phyloP scores from a whole-genome alignment of 2,888 invertebrate species.

The Biston betularia region DNA sequence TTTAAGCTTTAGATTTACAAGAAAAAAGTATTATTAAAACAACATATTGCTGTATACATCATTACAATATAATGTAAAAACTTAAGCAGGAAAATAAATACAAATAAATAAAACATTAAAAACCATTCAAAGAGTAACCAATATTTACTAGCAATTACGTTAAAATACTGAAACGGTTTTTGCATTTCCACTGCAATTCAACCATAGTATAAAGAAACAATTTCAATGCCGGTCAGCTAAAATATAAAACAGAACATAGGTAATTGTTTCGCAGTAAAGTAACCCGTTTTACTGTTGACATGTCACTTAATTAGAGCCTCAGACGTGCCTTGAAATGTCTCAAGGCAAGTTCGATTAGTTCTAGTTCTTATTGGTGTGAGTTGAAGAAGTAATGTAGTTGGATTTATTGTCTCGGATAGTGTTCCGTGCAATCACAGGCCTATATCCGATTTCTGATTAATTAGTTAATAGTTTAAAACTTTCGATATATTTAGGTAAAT shows the following conservation, averaged over 20 bases:
- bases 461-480: no score
- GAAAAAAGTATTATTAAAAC: no score
- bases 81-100: no score
- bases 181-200: neutral
- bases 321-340: constrained; percentile 52
- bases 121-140: no score
- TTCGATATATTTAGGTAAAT: no score
- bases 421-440: neutral
- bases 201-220: constrained; percentile 55
- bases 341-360: constrained; percentile 14
- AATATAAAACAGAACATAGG: constrained; percentile 57
- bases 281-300: constrained; percentile 67
- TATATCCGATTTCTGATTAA: no score
- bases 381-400: constrained; percentile 4
- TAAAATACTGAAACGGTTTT: neutral
- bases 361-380: constrained; percentile 8
- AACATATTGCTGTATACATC: no score
- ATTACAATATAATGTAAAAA: neutral
- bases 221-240: constrained; percentile 68
- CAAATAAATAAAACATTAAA: no score
- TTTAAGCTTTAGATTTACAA: no score
- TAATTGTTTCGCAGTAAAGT: constrained; percentile 60
- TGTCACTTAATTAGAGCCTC: constrained; percentile 68
- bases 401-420: constrained; percentile 3
- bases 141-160: neutral